These are phyloP conservation scores for Chouioia cunea DNA, from an alignment of 2,888 invertebrate species.

Conservation along the genomic window DNA sequence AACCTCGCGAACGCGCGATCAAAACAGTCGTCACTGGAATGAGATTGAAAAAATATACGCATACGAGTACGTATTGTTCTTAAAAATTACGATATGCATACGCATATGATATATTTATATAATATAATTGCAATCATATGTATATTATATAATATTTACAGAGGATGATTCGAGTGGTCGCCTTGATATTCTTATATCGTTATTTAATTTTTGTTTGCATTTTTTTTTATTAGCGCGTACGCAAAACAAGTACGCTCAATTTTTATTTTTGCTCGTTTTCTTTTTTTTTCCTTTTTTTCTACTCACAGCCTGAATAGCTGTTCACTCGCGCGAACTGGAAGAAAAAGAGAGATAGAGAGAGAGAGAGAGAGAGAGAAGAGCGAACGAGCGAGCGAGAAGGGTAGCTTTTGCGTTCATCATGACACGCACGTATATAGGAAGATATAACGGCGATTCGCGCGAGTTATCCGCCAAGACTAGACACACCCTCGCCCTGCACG, in stretches of 20 bases:
- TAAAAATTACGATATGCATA: conserved; percentile 46
- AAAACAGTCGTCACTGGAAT: conserved; percentile 53
- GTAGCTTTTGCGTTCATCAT: no score
- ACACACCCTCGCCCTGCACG: not conserved
- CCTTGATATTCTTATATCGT: no score
- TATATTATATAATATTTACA: conserved; percentile 47
- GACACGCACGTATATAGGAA: no score
- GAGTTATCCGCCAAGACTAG: conserved; percentile 4
- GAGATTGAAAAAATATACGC: conserved; percentile 58
- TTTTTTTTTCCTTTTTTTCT: not conserved
- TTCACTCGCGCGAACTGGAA: conserved; percentile 4
- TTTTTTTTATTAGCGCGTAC: not conserved
- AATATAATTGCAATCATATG: conserved; percentile 19
- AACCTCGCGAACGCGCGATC: conserved; percentile 19
- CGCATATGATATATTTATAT: conserved; percentile 30
- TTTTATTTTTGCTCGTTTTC: not conserved
- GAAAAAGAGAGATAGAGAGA: not conserved
- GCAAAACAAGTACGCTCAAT: conserved; percentile 7
- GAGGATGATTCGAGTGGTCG: conserved; percentile 23
- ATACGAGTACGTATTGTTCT: conserved; percentile 50
- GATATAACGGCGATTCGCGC: not conserved
- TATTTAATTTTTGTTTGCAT: not conserved
- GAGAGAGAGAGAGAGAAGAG: no score
- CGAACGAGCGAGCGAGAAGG: no score
- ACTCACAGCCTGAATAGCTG: conserved; percentile 25